Base-by-base conservation (phyloP, 2,888 invertebrate genomes). In the Zhengitettix transpicula region DNA sequence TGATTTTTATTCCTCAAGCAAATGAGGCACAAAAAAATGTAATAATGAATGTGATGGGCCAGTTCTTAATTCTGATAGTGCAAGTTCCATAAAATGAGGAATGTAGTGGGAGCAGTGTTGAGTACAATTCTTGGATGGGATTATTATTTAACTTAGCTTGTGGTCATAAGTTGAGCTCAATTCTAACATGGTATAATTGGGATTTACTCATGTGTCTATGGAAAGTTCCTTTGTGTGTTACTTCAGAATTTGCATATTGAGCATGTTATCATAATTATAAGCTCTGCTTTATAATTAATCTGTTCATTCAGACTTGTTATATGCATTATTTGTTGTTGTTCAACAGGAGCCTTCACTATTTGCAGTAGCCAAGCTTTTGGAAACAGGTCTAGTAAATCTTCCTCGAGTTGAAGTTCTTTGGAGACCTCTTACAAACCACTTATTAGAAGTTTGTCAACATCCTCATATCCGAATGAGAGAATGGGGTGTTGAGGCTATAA, bases 401-500 rank as follows among this genome's bases (percentile, higher is more conserved):
- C 83, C 87, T 56, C 78, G 98, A 59, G 89, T 97, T 53, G 92
- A 95, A 73, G 90, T 96, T 0, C 81, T 95, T 66, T 98, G 98
- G 98, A 80, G 89, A 65, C 95, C 95, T 0, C 80, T 98, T 59
- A 96, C 96, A 0, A 92, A 91, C 71, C 97, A 98, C 74, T 78
- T 98, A n/a, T 73, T 97, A 55, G 95, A 96, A 75, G 94, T 95
- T 62, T 95, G 95, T 70, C 92, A 93, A 71, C 96, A 96, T 75
- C 92, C 95, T 0, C 94, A 93, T 69, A 89, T 91, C 65, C 77
- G 92, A 64, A 92, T 98, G 91, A 78, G 98, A 47, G 95, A 95
- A 72, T 98, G 96, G 96, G 97, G 97, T 0, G 95, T 96, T 0
- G 95, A 96, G 73, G 95, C 96, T 0, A 85, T 98, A 58, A 96